Evolutionary conservation across 2,888 invertebrate species (phyloP).

Genomic region (Papilio gigon): DNA sequence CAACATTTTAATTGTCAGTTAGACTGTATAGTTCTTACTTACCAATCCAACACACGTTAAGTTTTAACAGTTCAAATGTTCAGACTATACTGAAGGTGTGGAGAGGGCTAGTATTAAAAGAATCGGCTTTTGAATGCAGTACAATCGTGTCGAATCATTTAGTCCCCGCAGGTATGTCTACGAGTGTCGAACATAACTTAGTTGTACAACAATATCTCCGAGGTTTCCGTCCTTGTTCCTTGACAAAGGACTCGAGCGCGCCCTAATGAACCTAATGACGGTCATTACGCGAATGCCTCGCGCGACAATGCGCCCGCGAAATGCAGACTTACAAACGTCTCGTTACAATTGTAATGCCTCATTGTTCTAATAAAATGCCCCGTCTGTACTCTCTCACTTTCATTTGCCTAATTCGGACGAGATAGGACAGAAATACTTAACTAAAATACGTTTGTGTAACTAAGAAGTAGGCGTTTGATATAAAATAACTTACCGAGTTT

Average conservation of each 20-base stretch:
- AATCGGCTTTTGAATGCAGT: no score
- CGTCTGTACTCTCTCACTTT: neutral
- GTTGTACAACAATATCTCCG: constrained; percentile 18
- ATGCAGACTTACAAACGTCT: neutral
- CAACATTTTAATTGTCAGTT: no score
- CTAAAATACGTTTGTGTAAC: neutral
- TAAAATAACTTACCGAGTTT: no score
- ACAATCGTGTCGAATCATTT: no score
- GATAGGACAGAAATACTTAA: neutral
- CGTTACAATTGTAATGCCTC: constrained; percentile 15
- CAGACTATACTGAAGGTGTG: no score
- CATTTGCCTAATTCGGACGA: constrained; percentile 12
- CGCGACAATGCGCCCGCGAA: constrained; percentile 45
- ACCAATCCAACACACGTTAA: no score
- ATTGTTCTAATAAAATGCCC: constrained; percentile 21
- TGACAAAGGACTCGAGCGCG: constrained; percentile 30
- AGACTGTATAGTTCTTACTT: no score
- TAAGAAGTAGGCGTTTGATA: neutral
- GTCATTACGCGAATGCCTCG: constrained; percentile 51
- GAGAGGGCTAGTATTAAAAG: no score
- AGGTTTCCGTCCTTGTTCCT: constrained; percentile 17
- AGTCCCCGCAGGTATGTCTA: neutral
- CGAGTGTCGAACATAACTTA: constrained; percentile 3
- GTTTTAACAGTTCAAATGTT: no score
- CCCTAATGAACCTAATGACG: constrained; percentile 46